phyloP scores from a whole-genome alignment of 2,888 invertebrate species.

The Bombylius discolor region DNA sequence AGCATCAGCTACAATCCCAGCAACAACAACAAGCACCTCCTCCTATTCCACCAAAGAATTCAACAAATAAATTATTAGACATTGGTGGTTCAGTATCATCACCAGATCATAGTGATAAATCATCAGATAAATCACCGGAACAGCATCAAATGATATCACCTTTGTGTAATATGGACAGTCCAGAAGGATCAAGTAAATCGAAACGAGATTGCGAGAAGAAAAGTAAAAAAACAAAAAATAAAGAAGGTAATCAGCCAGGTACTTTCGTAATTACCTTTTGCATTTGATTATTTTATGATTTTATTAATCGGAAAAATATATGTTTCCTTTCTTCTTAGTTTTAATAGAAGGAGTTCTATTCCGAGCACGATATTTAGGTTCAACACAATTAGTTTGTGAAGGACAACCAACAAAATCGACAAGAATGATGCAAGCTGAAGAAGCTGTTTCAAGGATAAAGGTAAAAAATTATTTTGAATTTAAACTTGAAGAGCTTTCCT shows the following conservation, averaged over 20 bases:
- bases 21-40: constrained; percentile 18
- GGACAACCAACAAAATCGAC: constrained; percentile 98
- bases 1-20: background rate
- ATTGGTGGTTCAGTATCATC: constrained; percentile 26
- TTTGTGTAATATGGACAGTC: constrained; percentile 38
- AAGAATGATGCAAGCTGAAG: constrained; percentile 99
- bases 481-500: no score
- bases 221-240: constrained; percentile 38
- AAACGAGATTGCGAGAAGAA: constrained; percentile 38
- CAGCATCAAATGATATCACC: constrained; percentile 22
- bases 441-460: constrained; percentile 98
- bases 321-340: constrained; percentile 58
- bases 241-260: constrained; percentile 31
- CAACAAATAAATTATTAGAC: constrained; percentile 24
- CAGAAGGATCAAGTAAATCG: constrained; percentile 39
- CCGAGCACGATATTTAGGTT: constrained; percentile 93
- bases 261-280: background rate
- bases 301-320: background rate
- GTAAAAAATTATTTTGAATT: constrained; percentile 41
- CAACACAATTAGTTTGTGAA: constrained; percentile 96
- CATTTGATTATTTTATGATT: no score
- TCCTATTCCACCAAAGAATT: constrained; percentile 30
- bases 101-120: constrained; percentile 38
- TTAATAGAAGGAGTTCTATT: constrained; percentile 98
- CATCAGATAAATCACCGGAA: constrained; percentile 37